Conservation (phyloP, 2,113 vertebrate genomes). For the Ahaetulla prasina region DNA sequence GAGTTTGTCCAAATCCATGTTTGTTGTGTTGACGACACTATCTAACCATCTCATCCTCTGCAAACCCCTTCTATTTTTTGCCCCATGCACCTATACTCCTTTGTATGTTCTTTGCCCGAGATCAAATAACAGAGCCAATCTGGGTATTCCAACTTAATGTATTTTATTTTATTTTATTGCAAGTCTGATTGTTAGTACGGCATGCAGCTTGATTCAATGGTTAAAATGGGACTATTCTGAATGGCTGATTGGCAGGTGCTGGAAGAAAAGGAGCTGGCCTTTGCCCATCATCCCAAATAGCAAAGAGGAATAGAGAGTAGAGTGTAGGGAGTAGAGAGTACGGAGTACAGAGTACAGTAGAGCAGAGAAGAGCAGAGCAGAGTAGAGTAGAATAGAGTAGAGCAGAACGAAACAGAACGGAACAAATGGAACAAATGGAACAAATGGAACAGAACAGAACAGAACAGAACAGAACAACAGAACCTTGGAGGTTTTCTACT, state of each 20-base stretch:
- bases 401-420: too few relatives aligned
- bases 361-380: fast-evolving
- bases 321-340: too few relatives aligned
- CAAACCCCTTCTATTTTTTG: not conserved
- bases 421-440: too few relatives aligned
- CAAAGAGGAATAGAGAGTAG: too few relatives aligned
- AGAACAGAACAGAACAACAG: too few relatives aligned
- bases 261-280: not conserved
- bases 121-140: not conserved
- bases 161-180: too few relatives aligned
- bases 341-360: too few relatives aligned
- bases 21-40: not conserved
- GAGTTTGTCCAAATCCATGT: not conserved
- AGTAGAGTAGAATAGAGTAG: too few relatives aligned
- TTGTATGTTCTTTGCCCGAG: not conserved
- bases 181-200: not conserved
- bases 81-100: not conserved
- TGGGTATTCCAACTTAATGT: not conserved
- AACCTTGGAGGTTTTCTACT: too few relatives aligned
- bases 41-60: too few relatives aligned
- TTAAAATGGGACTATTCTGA: not conserved
- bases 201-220: not conserved
- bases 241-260: not conserved
- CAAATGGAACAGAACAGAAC: too few relatives aligned
- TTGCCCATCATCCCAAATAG: not conserved